These are phyloP conservation scores for Pygocentrus nattereri DNA, from an alignment of 2,797 vertebrate species.

Conservation along the genomic window DNA sequence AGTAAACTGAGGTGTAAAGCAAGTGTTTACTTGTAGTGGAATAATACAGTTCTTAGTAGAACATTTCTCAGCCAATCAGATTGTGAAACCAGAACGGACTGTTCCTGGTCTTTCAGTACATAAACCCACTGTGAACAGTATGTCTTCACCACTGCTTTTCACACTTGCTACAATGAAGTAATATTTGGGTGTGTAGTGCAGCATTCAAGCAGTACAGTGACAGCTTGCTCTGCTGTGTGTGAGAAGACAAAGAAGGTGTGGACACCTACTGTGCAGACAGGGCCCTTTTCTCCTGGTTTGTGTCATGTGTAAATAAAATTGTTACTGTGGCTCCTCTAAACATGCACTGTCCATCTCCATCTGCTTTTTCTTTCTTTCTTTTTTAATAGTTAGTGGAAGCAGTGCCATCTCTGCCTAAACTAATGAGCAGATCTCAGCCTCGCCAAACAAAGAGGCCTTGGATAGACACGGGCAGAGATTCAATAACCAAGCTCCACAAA, in stretches of 20 bases:
- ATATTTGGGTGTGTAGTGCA: neutral
- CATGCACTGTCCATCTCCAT: slow-evolving; percentile 39
- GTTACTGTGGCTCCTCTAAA: slow-evolving; percentile 47
- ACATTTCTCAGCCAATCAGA: no score
- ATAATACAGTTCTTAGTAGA: no score
- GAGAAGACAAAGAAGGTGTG: neutral
- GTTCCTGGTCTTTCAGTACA: neutral
- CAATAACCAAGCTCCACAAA: slow-evolving; percentile 73
- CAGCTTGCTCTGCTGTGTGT: neutral
- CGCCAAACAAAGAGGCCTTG: slow-evolving; percentile 77
- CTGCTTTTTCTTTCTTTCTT: slow-evolving; percentile 49
- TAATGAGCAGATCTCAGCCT: slow-evolving; percentile 79
- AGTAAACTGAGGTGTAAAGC: no score
- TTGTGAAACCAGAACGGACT: no score
- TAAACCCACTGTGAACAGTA: neutral
- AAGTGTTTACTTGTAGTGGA: no score
- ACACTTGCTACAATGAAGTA: neutral
- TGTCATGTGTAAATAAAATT: slow-evolving; percentile 40
- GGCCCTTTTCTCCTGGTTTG: slow-evolving; percentile 10
- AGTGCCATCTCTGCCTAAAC: slow-evolving; percentile 59
- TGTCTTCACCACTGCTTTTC: neutral
- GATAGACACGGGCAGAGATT: slow-evolving; percentile 69
- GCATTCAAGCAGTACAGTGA: neutral
- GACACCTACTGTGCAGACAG: slow-evolving; percentile 8
- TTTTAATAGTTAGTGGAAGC: slow-evolving; percentile 43